Percentiles rank a stretch among this genome's conserved stretches.
Conservation (phyloP, 2,113 vertebrate genomes). For the Eulacestoma nigropectus region DNA sequence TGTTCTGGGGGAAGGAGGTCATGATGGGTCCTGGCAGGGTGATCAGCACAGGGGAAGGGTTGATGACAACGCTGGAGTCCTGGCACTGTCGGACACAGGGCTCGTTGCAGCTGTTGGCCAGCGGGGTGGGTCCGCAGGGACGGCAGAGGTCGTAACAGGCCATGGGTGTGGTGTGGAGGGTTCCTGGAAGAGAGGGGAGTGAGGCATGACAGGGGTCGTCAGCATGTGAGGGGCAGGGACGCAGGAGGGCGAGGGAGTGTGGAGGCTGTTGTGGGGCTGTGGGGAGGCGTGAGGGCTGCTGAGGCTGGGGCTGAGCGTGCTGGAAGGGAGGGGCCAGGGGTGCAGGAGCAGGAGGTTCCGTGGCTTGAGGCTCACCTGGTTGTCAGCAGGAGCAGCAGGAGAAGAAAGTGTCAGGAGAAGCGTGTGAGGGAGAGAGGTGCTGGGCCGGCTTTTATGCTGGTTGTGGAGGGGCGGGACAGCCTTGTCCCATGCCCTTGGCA, state of each 20-base stretch:
- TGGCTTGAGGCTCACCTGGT: not conserved
- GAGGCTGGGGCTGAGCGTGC: no score
- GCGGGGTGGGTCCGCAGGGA: not conserved
- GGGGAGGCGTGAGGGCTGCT: no score
- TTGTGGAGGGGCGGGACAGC: accelerated
- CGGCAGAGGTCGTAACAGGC: no score
- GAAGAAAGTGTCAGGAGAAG: not conserved
- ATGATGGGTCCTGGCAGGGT: no score
- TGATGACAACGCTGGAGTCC: no score
- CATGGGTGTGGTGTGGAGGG: no score
- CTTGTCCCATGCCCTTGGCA: not conserved
- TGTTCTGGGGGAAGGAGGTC: no score
- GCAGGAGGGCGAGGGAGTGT: not conserved
- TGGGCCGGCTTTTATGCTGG: not conserved
- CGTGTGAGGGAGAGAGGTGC: not conserved
- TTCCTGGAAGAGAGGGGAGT: no score
- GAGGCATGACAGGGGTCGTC: not conserved
- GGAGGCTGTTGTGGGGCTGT: not conserved
- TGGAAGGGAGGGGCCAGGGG: no score
- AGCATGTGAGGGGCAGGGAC: accelerated
- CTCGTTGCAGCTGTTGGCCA: not conserved
- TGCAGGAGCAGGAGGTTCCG: accelerated
- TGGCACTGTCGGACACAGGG: not conserved
- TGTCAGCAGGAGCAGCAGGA: not conserved
- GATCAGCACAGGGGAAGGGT: no score